Evolutionary conservation across 2,888 invertebrate genomes (phyloP).

Genomic region (Cartodere bifasciata): DNA sequence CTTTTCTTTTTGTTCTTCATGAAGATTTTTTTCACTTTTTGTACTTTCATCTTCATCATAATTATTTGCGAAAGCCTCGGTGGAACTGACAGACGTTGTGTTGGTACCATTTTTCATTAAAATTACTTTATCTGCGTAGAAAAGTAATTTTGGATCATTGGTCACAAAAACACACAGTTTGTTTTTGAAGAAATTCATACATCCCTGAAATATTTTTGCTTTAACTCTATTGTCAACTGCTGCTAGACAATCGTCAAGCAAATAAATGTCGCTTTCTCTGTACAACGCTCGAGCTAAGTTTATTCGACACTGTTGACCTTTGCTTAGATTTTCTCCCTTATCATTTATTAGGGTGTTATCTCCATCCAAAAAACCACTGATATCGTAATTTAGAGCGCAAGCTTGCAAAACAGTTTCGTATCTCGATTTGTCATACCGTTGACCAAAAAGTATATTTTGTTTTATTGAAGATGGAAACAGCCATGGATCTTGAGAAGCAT

Average conservation of each 20-base stretch:
- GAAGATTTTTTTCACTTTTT: too few relatives aligned
- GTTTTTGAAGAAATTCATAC: conserved; percentile 21
- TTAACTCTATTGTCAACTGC: conserved; percentile 68
- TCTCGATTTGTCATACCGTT: conserved; percentile 40
- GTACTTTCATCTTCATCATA: too few relatives aligned
- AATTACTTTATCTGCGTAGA: too few relatives aligned
- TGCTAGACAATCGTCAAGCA: conserved; percentile 68
- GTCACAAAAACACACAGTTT: conserved; percentile 20
- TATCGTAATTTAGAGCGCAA: conserved; percentile 51
- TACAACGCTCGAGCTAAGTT: conserved; percentile 66
- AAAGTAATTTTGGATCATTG: too few relatives aligned
- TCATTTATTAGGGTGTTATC: conserved; percentile 69
- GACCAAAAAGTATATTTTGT: conserved; percentile 67
- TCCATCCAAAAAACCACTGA: conserved; percentile 56
- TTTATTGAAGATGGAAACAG: conserved; percentile 43
- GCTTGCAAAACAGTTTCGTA: conserved; percentile 46
- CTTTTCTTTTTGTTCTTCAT: too few relatives aligned
- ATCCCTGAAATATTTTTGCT: conserved; percentile 56
- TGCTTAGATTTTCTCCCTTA: conserved; percentile 62
- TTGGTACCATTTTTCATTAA: too few relatives aligned
- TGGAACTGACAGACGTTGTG: too few relatives aligned
- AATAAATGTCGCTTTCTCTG: conserved; percentile 61
- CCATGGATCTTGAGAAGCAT: conserved; percentile 51
- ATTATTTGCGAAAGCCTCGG: too few relatives aligned
- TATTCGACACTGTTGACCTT: conserved; percentile 55